These are phyloP conservation scores for Sipha flava DNA, from an alignment of 1,140 invertebrate genomes.

Conservation along the genomic window DNA sequence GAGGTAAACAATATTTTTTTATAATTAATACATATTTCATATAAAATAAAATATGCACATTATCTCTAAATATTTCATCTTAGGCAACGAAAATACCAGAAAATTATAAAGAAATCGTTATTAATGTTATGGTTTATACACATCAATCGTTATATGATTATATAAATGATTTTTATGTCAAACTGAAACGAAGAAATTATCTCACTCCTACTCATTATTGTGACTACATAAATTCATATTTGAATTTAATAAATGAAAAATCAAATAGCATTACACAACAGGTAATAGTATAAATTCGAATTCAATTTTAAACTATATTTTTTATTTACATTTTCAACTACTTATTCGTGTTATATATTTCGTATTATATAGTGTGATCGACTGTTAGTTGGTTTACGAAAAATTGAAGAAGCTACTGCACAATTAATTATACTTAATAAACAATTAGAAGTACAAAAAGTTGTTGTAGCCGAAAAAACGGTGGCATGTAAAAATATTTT, in stretches of 20 bases:
- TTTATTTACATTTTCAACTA: too few species aligned
- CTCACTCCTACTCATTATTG: slow-evolving; percentile 85
- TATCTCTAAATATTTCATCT: background rate
- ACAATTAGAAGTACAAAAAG: slow-evolving; percentile 64
- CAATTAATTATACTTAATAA: slow-evolving; percentile 64
- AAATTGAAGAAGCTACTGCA: slow-evolving; percentile 69
- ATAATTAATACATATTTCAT: too few species aligned
- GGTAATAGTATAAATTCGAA: slow-evolving; percentile 44
- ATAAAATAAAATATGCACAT: too few species aligned
- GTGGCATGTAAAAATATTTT: slow-evolving; percentile 63
- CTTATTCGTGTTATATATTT: too few species aligned
- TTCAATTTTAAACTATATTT: background rate
- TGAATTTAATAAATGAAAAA: slow-evolving; percentile 62
- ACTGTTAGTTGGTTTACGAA: slow-evolving; percentile 59
- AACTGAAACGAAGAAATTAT: slow-evolving; percentile 67
- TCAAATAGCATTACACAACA: slow-evolving; percentile 56
- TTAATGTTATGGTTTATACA: slow-evolving; percentile 74
- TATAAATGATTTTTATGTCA: slow-evolving; percentile 60
- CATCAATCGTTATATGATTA: slow-evolving; percentile 64
- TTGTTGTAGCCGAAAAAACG: slow-evolving; percentile 66
- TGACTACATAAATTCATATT: slow-evolving; percentile 71
- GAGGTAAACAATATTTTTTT: background rate
- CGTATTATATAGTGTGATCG: slow-evolving; percentile 51
- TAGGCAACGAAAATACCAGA: slow-evolving; percentile 45
- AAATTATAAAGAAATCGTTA: slow-evolving; percentile 55